Evolutionary conservation across 2,797 vertebrate genomes (phyloP), one percentile per base, ranked within the genome.

Genomic region (Carcharodon carcharias): DNA sequence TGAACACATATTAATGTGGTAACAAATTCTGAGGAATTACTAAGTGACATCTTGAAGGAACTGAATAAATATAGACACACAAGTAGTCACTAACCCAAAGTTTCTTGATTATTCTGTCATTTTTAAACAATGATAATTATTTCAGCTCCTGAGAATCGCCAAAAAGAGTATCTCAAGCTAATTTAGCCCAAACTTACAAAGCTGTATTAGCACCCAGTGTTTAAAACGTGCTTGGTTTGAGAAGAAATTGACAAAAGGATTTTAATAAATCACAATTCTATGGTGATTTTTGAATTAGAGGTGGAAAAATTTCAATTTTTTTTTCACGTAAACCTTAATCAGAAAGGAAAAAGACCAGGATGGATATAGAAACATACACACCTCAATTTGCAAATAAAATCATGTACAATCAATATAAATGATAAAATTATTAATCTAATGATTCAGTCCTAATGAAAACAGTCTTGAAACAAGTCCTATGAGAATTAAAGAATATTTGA

Each of bases 1-100:
- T 21, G 14, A 92, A 11, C 88, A 89, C 11, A 58, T 89, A 89
- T 56, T 92, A 92, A 92, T 63, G 58, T 63, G 31, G 18, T 71
- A 71, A 95, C 93, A 67, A 89, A 89, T 58, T 58, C 31, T 89
- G 54, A 95, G 23, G 93, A 92, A 92, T 92, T 92, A 63, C 14
- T 31, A 71, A 95, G 93, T 69, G 65, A 71, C 23, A 71, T 26
- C 40, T 35, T 95, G 67, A 54, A 71, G 92, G 26, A 54, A 71
- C 93, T 71, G 93, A 71, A 50, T 65, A 65, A 65, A 45, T 95
- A 71, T 71, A 71, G 67, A 71, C 18, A 28, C 35, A 45, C 4
- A 71, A 95, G 67, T 40, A 54, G 40, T 71, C 67, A 71, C 54
- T 95, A 71, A 94, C 23, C 92, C 63, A 92, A 54, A 1, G 69